Conservation (phyloP, 2,113 vertebrate genomes). For the Lophotis ruficrista region DNA sequence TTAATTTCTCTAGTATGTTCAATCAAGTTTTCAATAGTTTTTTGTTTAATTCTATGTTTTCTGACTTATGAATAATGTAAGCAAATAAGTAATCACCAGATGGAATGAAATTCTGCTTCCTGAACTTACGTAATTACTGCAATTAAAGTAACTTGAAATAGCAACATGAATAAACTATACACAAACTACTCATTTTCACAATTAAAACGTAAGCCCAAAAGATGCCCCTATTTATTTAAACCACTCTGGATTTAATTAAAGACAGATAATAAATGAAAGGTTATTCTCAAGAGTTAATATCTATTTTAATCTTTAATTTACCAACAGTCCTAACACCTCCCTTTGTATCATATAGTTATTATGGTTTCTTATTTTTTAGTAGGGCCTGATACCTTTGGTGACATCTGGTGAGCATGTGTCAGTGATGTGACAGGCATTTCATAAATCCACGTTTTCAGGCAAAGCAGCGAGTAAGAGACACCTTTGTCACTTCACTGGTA, state of each 20-base stretch:
- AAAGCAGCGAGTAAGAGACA: background rate
- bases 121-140: background rate
- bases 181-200: background rate
- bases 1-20: background rate
- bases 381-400: background rate
- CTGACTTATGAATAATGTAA: slow-evolving; percentile 5
- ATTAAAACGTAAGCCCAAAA: background rate
- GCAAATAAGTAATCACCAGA: slow-evolving; percentile 40
- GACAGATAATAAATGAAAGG: background rate
- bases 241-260: background rate
- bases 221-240: background rate
- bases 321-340: background rate
- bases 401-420: background rate
- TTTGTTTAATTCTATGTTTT: background rate
- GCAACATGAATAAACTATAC: background rate
- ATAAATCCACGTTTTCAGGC: background rate
- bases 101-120: slow-evolving; percentile 2
- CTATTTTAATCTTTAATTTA: background rate
- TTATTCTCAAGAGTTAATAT: background rate
- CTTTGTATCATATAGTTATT: background rate
- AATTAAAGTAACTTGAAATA: slow-evolving; percentile 19
- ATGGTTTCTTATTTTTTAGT: background rate
- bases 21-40: background rate
- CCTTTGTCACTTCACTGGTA: background rate
- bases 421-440: background rate